Evolutionary conservation across 2,888 invertebrate genomes (phyloP).

Genomic region (Iphiclides podalirius): DNA sequence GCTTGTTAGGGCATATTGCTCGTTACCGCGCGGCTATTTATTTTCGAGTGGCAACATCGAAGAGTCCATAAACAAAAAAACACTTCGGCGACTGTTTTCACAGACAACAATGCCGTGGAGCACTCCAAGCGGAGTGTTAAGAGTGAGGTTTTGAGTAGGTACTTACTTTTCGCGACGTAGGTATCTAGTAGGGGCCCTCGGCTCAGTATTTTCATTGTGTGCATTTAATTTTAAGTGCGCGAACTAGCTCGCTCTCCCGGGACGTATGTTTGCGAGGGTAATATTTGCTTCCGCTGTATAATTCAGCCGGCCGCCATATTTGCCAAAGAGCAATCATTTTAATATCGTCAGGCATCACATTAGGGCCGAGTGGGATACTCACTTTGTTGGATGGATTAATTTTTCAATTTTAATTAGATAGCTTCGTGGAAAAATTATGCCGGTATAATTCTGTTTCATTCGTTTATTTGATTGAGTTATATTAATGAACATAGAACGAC

Average conservation of each 20-base stretch:
- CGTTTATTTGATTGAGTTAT: conserved; percentile 15
- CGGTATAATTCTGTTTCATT: conserved; percentile 16
- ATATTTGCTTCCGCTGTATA: conserved; percentile 83
- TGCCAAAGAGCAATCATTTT: conserved; percentile 83
- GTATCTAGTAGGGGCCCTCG: conserved; percentile 67
- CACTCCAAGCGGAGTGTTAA: conserved; percentile 64
- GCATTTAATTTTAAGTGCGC: conserved; percentile 84
- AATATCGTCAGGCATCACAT: conserved; percentile 80
- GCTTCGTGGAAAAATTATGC: conserved; percentile 23
- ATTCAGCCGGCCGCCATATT: conserved; percentile 82
- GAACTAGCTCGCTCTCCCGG: conserved; percentile 81
- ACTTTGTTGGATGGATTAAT: conserved; percentile 67
- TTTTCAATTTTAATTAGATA: conserved; percentile 63
- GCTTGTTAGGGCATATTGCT: conserved; percentile 74
- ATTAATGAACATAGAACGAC: conserved; percentile 10
- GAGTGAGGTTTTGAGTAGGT: conserved; percentile 64
- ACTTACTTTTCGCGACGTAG: conserved; percentile 78
- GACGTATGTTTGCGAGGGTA: conserved; percentile 81
- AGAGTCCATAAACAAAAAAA: conserved; percentile 79
- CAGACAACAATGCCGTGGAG: conserved; percentile 71
- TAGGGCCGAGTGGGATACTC: conserved; percentile 68
- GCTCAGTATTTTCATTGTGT: conserved; percentile 82
- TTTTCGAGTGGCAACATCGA: conserved; percentile 77
- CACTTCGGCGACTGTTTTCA: conserved; percentile 76
- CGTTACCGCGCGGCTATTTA: conserved; percentile 71